Evolutionary conservation across 2,113 vertebrate species (phyloP), one percentile per base, ranked within the genome.

Genomic region (Amazona guildingii): DNA sequence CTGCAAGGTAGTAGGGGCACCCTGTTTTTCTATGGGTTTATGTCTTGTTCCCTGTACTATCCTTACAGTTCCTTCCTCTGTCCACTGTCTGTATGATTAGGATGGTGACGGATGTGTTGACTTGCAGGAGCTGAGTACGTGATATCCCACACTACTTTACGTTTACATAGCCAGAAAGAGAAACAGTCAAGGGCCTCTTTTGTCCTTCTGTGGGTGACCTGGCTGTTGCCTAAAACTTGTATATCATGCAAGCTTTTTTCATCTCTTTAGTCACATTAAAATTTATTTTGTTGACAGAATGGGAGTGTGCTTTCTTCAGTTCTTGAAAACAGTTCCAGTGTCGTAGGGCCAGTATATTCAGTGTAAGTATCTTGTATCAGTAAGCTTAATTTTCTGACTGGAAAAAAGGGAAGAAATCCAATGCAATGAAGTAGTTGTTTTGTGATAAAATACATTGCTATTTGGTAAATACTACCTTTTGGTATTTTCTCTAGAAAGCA

Each of bases 241-340:
- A 41, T n/a, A 5, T n/a, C 11, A 13, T 55, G 11, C 13, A 63
- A 72, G 20, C 41, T 88, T 86, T 17, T 81, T 80, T 73, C 25
- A 33, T 37, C 13, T 46, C 4, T 46, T 67, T 49, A 37, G 43
- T 91, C 43, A 90, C 57, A 37, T 11, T 43, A 67, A 67, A 16
- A 44, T 91, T 88, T 93, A 11, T 86, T 94, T 72, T 77, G 48
- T 96, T 92, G 76, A 85, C 96, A 98, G 98, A 97, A 95, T 70
- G 76, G 39, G 72, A 75, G 75, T 35, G 15, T 35, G 25, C 27
- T 20, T 91, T 20, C 86, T 70, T 92, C 95, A 54, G 49, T 67
- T 90, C 72, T 52, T 90, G 89, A 66, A 48, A 81, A 96, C 8
- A 55, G 27, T 43, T 66, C 86, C 73, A 21, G 39, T 37, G 61